phyloP scores from a whole-genome alignment of 2,888 invertebrate genomes.

The Candidula unifasciata region DNA sequence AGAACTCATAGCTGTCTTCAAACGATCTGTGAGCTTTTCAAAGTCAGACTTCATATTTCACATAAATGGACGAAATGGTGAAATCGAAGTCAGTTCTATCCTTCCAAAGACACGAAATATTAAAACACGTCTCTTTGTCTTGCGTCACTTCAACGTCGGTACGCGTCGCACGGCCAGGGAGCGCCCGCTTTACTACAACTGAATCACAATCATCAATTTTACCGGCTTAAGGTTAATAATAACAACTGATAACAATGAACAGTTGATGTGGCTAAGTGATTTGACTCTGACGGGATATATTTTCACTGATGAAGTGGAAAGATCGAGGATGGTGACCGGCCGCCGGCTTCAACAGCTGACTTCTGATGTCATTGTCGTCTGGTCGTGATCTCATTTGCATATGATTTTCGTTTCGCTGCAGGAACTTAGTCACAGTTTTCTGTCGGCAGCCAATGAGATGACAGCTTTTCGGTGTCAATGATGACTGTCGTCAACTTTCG shows the following conservation, averaged over 20 bases:
- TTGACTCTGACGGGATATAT: not conserved
- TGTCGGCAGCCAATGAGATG: slow-evolving; percentile 4
- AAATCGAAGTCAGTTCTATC: too few relatives aligned
- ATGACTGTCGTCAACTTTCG: slow-evolving; percentile 1
- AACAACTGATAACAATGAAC: not conserved
- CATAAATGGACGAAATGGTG: not conserved
- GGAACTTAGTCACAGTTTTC: not conserved
- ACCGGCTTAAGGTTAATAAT: not conserved
- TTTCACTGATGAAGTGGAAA: too few relatives aligned
- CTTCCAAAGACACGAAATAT: too few relatives aligned
- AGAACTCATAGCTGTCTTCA: slow-evolving; percentile 47
- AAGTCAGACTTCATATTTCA: slow-evolving; percentile 1
- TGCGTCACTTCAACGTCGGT: too few relatives aligned
- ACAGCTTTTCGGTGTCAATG: slow-evolving; percentile 11
- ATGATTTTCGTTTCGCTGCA: slow-evolving; percentile 6
- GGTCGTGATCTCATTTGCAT: not conserved
- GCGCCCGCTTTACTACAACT: not conserved
- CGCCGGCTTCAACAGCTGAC: slow-evolving; percentile 24
- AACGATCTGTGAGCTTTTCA: slow-evolving; percentile 32
- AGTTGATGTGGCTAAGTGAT: not conserved
- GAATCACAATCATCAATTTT: not conserved
- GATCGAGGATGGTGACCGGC: not conserved
- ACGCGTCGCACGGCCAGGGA: too few relatives aligned
- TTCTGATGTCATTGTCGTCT: not conserved
- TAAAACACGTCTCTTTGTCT: too few relatives aligned